Evolutionary conservation across 2,113 vertebrate genomes (phyloP), one percentile per base, ranked within the genome.

Genomic region (Podarcis cretensis): DNA sequence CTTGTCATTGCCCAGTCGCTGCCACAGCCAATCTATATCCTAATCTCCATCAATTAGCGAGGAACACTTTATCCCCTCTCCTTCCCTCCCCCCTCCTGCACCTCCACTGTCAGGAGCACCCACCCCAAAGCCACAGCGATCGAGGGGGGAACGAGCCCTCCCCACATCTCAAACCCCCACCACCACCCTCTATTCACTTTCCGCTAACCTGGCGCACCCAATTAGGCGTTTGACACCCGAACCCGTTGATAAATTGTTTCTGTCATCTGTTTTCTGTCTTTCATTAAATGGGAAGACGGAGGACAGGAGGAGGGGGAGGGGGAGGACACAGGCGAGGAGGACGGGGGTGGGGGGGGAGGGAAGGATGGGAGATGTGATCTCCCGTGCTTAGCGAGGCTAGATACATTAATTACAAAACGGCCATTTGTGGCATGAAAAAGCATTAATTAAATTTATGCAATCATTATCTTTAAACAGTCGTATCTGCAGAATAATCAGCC

Each of bases 371-470:
- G 96, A 97, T 96, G 96, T 92, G 96, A 97, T 97, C 97, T 95
- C 96, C 96, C 96, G 90, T 96, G 97, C 97, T 97, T 96, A 97
- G 97, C 96, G 95, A 96, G 96, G 96, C 97, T 95, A 96, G 96
- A 96, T 97, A 97, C 97, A 96, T 98, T 98, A 98, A 98, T 98
- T 98, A 98, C 97, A 98, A 96, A 97, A 97, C 90, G 96, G 97
- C 97, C 98, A 97, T 98, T 98, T 98, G 98, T 98, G 96, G 98
- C 98, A 97, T 99, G 98, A 98, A 98, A 98, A 98, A 95, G 97
- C 97, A 98, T 98, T 99, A 99, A 99, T 99, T 99, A 98, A 99
- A 99, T 99, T 99, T 99, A 99, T 99, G 98, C 98, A 98, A 99
- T 98, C 98, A 98, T 99, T 99, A 98, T 99, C 98, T 99, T 99